A percentile compares a stretch with the other conserved stretches of the same genome.
These are phyloP conservation scores for Lonchura striata DNA, from an alignment of 2,113 vertebrate genomes.

Conservation along the genomic window DNA sequence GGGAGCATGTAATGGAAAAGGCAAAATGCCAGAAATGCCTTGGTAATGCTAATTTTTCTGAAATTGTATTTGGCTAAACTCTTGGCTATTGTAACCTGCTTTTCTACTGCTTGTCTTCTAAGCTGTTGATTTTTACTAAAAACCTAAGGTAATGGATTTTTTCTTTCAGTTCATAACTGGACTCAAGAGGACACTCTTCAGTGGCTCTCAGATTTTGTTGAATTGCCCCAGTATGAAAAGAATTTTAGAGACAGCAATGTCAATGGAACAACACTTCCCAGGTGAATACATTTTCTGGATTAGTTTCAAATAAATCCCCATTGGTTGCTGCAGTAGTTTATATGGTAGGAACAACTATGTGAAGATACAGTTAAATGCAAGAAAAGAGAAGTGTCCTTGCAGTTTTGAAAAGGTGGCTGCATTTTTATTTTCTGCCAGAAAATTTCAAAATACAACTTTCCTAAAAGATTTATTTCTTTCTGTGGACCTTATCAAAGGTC, in stretches of 20 bases:
- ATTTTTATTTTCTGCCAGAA: not conserved
- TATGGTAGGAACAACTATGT: not conserved
- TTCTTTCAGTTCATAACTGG: conserved; percentile 94
- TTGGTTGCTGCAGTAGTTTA: not conserved
- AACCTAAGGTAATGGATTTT: not conserved
- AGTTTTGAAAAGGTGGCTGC: not conserved
- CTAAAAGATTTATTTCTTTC: not conserved
- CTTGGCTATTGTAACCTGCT: not conserved
- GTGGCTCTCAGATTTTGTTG: conserved; percentile 95
- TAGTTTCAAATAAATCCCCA: not conserved
- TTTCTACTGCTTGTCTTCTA: not conserved
- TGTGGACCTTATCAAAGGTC: not conserved
- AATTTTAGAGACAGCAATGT: conserved; percentile 92
- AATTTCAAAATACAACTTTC: not conserved
- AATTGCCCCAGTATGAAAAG: conserved; percentile 95
- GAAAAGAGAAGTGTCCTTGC: not conserved
- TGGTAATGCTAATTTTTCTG: not conserved
- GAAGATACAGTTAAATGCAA: not conserved
- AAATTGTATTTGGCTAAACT: not conserved
- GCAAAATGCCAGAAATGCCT: not conserved
- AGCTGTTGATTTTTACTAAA: not conserved
- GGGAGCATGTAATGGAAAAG: conserved; percentile 20
- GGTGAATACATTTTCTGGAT: conserved; percentile 71
- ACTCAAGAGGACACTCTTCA: conserved; percentile 91
- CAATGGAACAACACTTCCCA: conserved; percentile 93